Base-by-base conservation (phyloP, 1,140 invertebrate genomes). In the Pseudomyrmex gracilis region DNA sequence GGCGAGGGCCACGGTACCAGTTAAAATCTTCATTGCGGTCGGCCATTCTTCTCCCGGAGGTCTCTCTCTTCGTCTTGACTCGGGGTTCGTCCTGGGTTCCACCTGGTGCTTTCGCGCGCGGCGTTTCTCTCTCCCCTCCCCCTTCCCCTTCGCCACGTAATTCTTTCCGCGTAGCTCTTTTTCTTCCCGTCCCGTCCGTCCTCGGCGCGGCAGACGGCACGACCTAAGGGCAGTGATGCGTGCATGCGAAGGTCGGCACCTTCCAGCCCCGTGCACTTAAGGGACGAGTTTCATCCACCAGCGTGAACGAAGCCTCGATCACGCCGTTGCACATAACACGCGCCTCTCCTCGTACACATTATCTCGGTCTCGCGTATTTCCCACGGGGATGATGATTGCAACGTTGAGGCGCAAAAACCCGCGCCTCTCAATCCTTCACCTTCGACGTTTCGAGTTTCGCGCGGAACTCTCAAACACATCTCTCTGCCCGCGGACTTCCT, bases 1-100 rank as follows among this genome's bases (percentile, higher is more conserved):
- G 71, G 80, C 82, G 49, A 88, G 87, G 76, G 83, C 34, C 51
- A 89, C 86, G 88, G 88, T 90, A 90, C 90, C 85, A 91, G 90
- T 93, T 94, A 93, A 93, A 94, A 93, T 93, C 91, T 93, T 93
- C 91, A 93, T 94, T 92, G 91, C 90, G 90, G 92, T 93, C 91
- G 87, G 91, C 92, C 92, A 93, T 93, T 92, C 91, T 92, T 92
- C 87, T 91, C 86, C 85, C 73, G 49, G 60, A 84, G 70, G 49
- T 71, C 66, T 86, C 78, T 86, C 78, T 68, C 58, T 76, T 76
- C 68, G 43, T 90, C 71, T 68, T 34, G 76, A 67, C 66, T 70
- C 64, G 53, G 64, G 7, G 47, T 74, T 83, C 77, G 49, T 90
- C 74, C 73, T 63, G 67, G 64, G 64, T 83, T 89, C 76, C 84